Evolutionary conservation across 1,140 invertebrate genomes (phyloP), one percentile per base, ranked within the genome.

Genomic region (Dinoponera quadriceps): DNA sequence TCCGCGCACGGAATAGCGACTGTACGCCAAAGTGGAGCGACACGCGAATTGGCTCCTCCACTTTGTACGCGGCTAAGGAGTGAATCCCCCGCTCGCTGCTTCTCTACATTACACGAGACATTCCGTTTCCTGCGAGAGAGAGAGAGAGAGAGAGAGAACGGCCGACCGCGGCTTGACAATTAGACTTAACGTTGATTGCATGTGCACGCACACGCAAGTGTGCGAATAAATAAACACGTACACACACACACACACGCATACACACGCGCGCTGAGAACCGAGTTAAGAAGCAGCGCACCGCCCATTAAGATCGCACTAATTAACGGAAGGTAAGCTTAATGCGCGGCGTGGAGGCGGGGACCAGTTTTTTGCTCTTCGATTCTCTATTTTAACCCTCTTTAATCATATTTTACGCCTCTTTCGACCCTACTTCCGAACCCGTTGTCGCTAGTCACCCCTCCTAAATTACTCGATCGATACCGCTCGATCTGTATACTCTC

Each of bases 281-380:
- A 54, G 62, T 59, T 75, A 59, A 87, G 29, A 38, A 78, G 29
- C 57, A 71, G 74, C 85, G 63, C 38, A 77, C 54, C 83, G 68
- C 88, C 68, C 83, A 85, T 88, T 88, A 77, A 88, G 38, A 44
- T 57, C 77, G 75, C 77, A 72, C 72, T 66, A 74, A 78, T 74
- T 78, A 68, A 72, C 63, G 78, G 59, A 87, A 89, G 85, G 86
- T 89, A 91, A 90, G 86, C 85, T 72, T 72, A 51, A 84, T 82
- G 87, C 86, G 88, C 82, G 89, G 88, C 91, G 91, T 93, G 91
- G 92, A 93, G 92, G 92, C 92, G 92, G 92, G 91, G 92, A 92
- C 92, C 92, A 84, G 71, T 80, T 85, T n/a, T 87, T 88, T 87
- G 55, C 84, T 80, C 22, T 83, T 74, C 62, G 38, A 68, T 74